phyloP scores from a whole-genome alignment of 2,797 vertebrate species.

The Labeo calbasu region DNA sequence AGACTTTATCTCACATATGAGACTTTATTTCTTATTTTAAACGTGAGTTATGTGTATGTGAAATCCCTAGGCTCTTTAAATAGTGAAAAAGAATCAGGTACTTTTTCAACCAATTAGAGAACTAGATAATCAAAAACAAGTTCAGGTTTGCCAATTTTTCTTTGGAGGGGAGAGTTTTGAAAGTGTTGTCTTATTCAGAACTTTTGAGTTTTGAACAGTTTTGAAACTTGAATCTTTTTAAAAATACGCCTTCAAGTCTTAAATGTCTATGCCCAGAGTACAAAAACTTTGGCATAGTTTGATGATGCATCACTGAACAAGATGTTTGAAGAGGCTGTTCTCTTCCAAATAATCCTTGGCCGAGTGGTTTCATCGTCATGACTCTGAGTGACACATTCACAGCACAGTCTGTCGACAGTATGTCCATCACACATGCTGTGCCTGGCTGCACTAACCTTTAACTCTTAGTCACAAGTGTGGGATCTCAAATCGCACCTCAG shows the following conservation, averaged over 20 bases:
- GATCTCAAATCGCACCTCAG: slow-evolving; percentile 23
- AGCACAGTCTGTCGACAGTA: slow-evolving; percentile 48
- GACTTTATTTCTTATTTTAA: background rate
- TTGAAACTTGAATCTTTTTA: background rate
- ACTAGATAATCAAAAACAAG: background rate
- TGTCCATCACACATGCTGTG: slow-evolving; percentile 48
- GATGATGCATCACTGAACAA: slow-evolving; percentile 13
- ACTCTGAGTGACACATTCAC: slow-evolving; percentile 50
- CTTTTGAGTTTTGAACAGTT: background rate
- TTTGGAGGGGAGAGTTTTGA: background rate
- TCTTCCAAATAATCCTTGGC: slow-evolving; percentile 21
- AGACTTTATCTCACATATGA: background rate
- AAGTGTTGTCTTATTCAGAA: background rate
- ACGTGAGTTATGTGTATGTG: background rate
- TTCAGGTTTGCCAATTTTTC: background rate
- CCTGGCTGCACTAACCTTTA: slow-evolving; percentile 52
- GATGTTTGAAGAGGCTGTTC: slow-evolving; percentile 22
- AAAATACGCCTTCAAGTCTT: background rate
- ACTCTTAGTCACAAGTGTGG: slow-evolving; percentile 39
- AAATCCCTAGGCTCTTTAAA: background rate
- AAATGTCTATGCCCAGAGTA: background rate
- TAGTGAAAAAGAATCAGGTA: background rate
- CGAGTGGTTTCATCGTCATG: background rate
- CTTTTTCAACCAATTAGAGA: background rate
- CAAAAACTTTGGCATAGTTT: slow-evolving; percentile 1